These are phyloP conservation scores for Microcebus murinus DNA, from an alignment of 2,113 vertebrate species.

Conservation along the genomic window DNA sequence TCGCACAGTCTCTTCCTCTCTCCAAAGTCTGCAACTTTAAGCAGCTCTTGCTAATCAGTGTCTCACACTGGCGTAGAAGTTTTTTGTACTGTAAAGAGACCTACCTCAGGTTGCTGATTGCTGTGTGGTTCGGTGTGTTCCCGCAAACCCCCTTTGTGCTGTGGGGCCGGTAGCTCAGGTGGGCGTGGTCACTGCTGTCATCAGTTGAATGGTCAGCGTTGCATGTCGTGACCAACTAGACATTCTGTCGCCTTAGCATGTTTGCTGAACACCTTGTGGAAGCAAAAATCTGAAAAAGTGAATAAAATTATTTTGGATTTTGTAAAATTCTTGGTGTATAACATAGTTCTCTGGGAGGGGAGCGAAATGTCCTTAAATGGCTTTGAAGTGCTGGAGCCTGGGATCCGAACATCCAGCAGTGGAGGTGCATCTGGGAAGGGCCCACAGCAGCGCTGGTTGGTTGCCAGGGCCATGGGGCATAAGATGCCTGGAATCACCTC, in stretches of 20 bases:
- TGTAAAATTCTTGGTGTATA: slow-evolving; percentile 77
- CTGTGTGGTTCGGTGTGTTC: slow-evolving; percentile 78
- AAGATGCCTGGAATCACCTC: rapidly evolving
- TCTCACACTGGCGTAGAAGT: slow-evolving; percentile 86
- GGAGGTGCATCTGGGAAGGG: neutral
- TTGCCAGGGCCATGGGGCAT: neutral
- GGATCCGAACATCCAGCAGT: neutral
- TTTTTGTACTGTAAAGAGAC: slow-evolving; percentile 89
- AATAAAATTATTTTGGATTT: slow-evolving; percentile 94
- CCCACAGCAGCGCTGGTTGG: neutral
- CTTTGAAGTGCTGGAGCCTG: neutral
- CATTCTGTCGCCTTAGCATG: slow-evolving; percentile 94
- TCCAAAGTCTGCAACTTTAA: slow-evolving; percentile 74
- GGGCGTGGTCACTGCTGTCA: slow-evolving; percentile 83
- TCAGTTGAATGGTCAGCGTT: slow-evolving; percentile 83
- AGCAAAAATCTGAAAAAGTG: slow-evolving; percentile 85
- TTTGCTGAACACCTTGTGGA: slow-evolving; percentile 90
- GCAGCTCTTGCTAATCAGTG: slow-evolving; percentile 84
- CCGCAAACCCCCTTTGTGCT: slow-evolving; percentile 76
- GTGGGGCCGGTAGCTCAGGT: slow-evolving; percentile 78
- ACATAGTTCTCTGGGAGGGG: slow-evolving; percentile 69
- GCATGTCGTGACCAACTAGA: slow-evolving; percentile 89
- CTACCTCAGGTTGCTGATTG: slow-evolving; percentile 89
- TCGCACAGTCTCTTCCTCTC: slow-evolving; percentile 73
- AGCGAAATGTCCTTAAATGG: neutral